Evolutionary conservation across 2,113 vertebrate species (phyloP).

Genomic region (Coracopsis vasa): DNA sequence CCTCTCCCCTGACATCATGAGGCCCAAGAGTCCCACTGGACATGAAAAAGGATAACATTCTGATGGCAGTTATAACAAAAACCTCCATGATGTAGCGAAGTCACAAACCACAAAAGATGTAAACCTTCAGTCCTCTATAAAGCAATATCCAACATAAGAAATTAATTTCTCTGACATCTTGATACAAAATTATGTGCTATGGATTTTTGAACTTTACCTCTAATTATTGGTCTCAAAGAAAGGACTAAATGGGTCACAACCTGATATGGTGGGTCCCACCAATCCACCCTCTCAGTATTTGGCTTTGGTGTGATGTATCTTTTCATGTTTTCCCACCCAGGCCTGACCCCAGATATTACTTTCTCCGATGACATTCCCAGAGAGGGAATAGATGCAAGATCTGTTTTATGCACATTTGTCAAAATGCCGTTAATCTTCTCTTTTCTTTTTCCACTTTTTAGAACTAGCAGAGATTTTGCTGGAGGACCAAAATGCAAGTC

Average conservation of each 20-base stretch:
- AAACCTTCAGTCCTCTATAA: neutral
- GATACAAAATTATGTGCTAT: neutral
- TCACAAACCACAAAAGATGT: neutral
- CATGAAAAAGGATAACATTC: neutral
- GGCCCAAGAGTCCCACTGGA: neutral
- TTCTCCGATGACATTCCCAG: neutral
- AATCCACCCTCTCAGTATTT: neutral
- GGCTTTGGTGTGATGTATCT: neutral
- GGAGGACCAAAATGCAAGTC: constrained; percentile 2
- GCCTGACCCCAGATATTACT: neutral
- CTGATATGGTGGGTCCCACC: neutral
- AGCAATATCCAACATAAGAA: neutral
- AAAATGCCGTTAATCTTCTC: neutral
- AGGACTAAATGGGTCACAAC: neutral
- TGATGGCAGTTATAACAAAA: neutral
- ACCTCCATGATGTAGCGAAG: neutral
- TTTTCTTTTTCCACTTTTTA: neutral
- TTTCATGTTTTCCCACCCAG: neutral
- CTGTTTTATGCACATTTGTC: neutral
- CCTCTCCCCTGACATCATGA: neutral
- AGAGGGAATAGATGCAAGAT: neutral
- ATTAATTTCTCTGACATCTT: neutral
- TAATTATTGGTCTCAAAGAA: neutral
- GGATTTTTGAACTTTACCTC: neutral
- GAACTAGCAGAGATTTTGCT: neutral